Conservation (phyloP, 1,140 invertebrate genomes). For the Camponotus floridanus region DNA sequence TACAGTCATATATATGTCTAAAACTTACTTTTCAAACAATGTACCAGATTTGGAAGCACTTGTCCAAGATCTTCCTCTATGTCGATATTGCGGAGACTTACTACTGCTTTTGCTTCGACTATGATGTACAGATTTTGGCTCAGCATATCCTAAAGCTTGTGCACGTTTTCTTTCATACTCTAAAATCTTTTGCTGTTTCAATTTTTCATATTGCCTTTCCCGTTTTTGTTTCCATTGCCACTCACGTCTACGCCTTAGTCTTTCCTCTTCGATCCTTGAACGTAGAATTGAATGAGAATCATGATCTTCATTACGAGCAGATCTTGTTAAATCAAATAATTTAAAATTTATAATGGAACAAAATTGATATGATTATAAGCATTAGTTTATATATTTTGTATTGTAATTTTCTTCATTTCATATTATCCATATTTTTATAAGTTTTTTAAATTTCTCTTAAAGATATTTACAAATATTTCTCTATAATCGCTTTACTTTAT, state of each 20-base stretch:
- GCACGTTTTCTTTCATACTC: constrained; percentile 65
- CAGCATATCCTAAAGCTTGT: constrained; percentile 1
- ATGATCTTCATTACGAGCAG: constrained; percentile 31
- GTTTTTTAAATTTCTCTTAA: neutral
- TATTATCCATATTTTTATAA: neutral
- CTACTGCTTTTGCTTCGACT: constrained; percentile 60
- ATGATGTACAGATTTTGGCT: constrained; percentile 9
- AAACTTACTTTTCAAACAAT: constrained; percentile 74
- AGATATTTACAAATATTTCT: neutral
- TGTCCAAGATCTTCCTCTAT: constrained; percentile 36
- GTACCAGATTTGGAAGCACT: constrained; percentile 43
- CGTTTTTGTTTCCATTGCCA: constrained; percentile 66
- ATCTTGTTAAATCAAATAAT: constrained; percentile 9
- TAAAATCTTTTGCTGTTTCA: constrained; percentile 67
- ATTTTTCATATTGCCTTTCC: constrained; percentile 58
- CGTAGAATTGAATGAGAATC: neutral
- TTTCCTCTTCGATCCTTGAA: constrained; percentile 64
- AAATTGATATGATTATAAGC: no score
- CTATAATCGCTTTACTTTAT: no score
- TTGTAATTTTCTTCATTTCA: neutral
- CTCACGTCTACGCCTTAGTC: constrained; percentile 56
- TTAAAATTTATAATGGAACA: no score
- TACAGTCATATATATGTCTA: neutral
- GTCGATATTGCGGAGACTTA: constrained; percentile 43
- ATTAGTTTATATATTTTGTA: neutral